These are phyloP conservation scores for Elmis aenea DNA, from an alignment of 2,888 invertebrate species.

Conservation along the genomic window DNA sequence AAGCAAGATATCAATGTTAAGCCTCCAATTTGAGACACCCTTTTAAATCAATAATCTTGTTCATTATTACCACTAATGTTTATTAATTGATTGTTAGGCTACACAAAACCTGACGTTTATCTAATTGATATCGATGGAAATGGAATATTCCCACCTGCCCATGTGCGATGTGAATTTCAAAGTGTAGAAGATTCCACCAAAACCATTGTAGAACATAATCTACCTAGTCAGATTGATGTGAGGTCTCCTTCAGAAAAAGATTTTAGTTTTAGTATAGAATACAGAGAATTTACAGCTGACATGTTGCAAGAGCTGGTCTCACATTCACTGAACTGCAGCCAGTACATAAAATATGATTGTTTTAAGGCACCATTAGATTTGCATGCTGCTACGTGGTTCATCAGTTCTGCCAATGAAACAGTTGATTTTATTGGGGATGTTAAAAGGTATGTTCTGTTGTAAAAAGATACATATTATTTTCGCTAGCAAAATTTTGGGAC, in stretches of 20 bases:
- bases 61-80: too few relatives aligned
- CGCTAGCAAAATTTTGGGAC: background rate
- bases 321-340: slow-evolving; percentile 83
- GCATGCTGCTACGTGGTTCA: slow-evolving; percentile 86
- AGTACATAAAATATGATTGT: slow-evolving; percentile 86
- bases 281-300: slow-evolving; percentile 83
- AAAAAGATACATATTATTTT: too few relatives aligned
- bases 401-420: slow-evolving; percentile 73
- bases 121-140: slow-evolving; percentile 92
- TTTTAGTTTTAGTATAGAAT: slow-evolving; percentile 80
- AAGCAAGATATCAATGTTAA: too few relatives aligned
- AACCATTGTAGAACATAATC: slow-evolving; percentile 84
- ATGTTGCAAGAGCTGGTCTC: slow-evolving; percentile 88
- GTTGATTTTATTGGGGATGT: slow-evolving; percentile 78
- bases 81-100: slow-evolving; percentile 56
- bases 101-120: slow-evolving; percentile 85
- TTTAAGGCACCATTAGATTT: slow-evolving; percentile 81
- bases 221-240: slow-evolving; percentile 86
- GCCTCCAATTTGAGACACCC: too few relatives aligned
- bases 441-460: slow-evolving; percentile 61
- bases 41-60: too few relatives aligned
- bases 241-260: slow-evolving; percentile 72
- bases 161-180: slow-evolving; percentile 89
- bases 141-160: slow-evolving; percentile 85
- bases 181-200: slow-evolving; percentile 80